phyloP scores from a whole-genome alignment of 2,797 vertebrate species.

The Syndactyla subalaris region DNA sequence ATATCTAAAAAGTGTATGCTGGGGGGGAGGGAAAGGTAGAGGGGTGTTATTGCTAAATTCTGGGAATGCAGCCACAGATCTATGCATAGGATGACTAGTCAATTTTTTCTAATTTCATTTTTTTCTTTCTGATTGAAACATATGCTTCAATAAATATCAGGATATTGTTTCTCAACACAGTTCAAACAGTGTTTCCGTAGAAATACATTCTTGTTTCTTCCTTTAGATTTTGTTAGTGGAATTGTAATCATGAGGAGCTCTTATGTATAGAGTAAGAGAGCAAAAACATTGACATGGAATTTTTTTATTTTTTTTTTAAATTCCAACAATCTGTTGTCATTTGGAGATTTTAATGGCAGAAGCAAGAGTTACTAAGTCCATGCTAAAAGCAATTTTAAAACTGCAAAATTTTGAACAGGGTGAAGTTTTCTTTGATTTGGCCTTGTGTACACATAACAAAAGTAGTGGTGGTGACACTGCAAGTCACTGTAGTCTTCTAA shows the following conservation, averaged over 20 bases:
- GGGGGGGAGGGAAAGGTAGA: neutral
- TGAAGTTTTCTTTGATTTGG: neutral
- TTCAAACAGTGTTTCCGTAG: neutral
- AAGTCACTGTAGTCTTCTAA: neutral
- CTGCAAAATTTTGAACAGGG: neutral
- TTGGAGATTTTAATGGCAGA: neutral
- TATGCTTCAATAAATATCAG: neutral
- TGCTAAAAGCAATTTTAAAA: neutral
- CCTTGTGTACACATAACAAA: neutral
- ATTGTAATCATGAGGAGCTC: neutral
- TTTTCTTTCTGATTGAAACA: neutral
- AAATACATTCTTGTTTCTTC: neutral
- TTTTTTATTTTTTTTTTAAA: neutral
- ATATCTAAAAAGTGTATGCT: neutral
- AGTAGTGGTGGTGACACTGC: neutral
- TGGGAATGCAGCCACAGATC: neutral
- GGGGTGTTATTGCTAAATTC: neutral
- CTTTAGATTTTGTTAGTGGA: neutral
- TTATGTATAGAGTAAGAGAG: neutral
- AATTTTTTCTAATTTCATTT: accelerated
- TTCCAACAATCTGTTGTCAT: neutral
- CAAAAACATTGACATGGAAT: neutral
- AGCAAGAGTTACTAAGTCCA: neutral
- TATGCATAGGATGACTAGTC: neutral
- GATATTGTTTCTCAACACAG: neutral